Evolutionary conservation across 2,113 vertebrate species (phyloP).

Genomic region (Neodontobutis hainanensis): DNA sequence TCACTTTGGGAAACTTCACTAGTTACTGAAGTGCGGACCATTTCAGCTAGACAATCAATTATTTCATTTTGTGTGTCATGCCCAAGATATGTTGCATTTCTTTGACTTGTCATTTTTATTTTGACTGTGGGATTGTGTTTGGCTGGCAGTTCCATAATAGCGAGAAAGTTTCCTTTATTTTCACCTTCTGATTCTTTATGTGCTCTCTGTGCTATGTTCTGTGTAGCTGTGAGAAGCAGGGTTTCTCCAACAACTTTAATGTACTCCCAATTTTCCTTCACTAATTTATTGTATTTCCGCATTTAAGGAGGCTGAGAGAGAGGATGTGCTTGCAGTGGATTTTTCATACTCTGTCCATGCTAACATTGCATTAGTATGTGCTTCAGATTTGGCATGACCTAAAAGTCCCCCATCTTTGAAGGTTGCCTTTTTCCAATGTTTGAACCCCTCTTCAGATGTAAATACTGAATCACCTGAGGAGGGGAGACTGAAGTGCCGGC

Average conservation of each 20-base stretch:
- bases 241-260: too few relatives aligned
- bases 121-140: neutral
- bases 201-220: too few relatives aligned
- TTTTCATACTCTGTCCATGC: conserved; percentile 11
- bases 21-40: too few relatives aligned
- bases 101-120: neutral
- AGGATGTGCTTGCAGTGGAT: neutral
- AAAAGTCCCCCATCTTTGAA: neutral
- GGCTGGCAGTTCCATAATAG: conserved; percentile 11
- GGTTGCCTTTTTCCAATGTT: neutral
- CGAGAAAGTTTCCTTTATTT: conserved; percentile 1
- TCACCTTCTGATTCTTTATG: neutral
- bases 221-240: too few relatives aligned
- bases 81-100: conserved; percentile 8
- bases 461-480: neutral
- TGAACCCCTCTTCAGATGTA: neutral
- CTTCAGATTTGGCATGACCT: neutral
- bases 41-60: conserved; percentile 13
- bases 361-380: neutral
- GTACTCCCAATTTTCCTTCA: too few relatives aligned
- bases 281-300: too few relatives aligned
- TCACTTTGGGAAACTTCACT: conserved; percentile 16
- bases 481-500: neutral
- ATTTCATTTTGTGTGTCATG: conserved; percentile 22
- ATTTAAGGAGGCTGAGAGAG: too few relatives aligned